Evolutionary conservation across 2,888 invertebrate species (phyloP), one percentile per base, ranked within the genome.

Genomic region (Platycheirus rosarum): DNA sequence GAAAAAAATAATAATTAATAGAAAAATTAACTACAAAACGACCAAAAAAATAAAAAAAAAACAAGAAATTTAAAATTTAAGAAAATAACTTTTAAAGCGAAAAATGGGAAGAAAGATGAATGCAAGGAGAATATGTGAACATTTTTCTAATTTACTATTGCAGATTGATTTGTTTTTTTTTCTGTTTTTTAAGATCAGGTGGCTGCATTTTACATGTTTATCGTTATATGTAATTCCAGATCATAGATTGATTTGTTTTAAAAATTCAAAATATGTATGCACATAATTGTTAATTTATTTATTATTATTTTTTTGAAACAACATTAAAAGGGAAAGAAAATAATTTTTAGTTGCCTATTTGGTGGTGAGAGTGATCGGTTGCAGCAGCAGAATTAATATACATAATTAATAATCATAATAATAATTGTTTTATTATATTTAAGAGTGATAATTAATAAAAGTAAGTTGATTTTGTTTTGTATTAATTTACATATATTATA

Each of bases 391-490:
- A 76, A 76, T 80, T 76, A 70, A 80, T 75, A 60, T 60, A 60
- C 60, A 60, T 60, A 65, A 74, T 79, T 69, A 57, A 74, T 79
- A 74, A 80, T 70, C 60, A 70, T 80, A 75, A 80, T 80, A 70
- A 80, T 80, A 71, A 76, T 80, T 80, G 60, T 75, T 62, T 76
- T 80, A 80, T 80, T 66, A 76, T 80, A 76, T 71, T 44, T 65
- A 75, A 70, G 75, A 80, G 80, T 62, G 80, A 80, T 80, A 80
- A 76, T 76, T 66, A 80, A 79, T 79, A 69, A 69, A 79, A 69
- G 62, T 78, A 69, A 77, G 49, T 73, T 66, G 66, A 42, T 66
- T 76, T 79, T n/a, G n/a, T n/a, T 65, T 70, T 76, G 55, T 68
- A 68, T 75, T 60, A 20, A 40, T 74, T 74, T 55, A 55, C 57